Conservation (phyloP, 2,113 vertebrate genomes). For the Paramisgurnus dabryanus region DNA sequence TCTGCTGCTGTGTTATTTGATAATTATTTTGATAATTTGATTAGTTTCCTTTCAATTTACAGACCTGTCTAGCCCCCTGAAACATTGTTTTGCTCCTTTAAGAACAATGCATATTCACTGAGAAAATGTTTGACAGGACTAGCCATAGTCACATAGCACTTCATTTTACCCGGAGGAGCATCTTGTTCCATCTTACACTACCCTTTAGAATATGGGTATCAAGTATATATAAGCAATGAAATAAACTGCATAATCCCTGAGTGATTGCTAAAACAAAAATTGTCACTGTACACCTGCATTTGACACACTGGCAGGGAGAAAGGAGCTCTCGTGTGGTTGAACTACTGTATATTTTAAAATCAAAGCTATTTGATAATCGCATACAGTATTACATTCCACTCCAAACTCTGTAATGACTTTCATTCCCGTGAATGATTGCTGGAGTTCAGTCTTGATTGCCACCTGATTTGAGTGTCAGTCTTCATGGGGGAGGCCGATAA, state of each 20-base stretch:
- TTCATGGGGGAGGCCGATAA: conserved; percentile 59
- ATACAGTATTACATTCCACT: conserved; percentile 33
- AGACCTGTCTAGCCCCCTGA: conserved; percentile 11
- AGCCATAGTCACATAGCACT: no score
- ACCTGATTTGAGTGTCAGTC: conserved; percentile 52
- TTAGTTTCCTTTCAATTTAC: conserved; percentile 36
- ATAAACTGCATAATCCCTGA: no score
- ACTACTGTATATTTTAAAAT: conserved; percentile 31
- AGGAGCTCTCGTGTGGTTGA: not conserved
- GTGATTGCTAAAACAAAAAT: not conserved
- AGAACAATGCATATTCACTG: no score
- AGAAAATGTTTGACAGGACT: no score
- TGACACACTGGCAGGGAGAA: not conserved
- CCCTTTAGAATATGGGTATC: no score
- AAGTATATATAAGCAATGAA: no score
- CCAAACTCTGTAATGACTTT: conserved; percentile 47
- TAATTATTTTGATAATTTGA: not conserved
- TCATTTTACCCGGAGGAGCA: no score
- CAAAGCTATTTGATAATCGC: conserved; percentile 8
- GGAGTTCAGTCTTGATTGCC: conserved; percentile 54
- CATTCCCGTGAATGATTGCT: conserved; percentile 39
- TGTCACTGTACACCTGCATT: not conserved
- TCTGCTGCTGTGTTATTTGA: conserved; percentile 26
- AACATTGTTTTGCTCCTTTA: no score
- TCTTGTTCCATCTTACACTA: no score